Conservation (phyloP, 1,140 invertebrate genomes). For the Pachypeltis micranthus region DNA sequence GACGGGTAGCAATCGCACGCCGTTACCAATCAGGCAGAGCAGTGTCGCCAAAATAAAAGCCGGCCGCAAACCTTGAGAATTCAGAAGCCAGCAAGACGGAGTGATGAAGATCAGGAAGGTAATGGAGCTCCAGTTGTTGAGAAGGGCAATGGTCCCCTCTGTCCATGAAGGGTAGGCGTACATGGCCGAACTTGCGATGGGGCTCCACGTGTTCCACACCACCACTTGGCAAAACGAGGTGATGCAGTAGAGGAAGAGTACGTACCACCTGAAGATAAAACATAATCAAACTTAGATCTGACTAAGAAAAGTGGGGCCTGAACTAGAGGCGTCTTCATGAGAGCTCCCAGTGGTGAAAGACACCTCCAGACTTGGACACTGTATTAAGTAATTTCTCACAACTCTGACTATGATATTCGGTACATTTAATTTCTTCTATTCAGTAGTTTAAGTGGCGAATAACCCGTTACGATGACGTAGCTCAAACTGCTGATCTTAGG, state of each 20-base stretch:
- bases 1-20: slow-evolving; percentile 28
- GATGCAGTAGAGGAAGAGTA: slow-evolving; percentile 12
- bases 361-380: too few relatives aligned
- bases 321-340: too few relatives aligned
- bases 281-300: too few relatives aligned
- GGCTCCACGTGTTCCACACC: slow-evolving; percentile 44
- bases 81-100: slow-evolving; percentile 37
- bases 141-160: slow-evolving; percentile 36
- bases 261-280: slow-evolving; percentile 11
- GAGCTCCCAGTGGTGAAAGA: too few relatives aligned
- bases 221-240: slow-evolving; percentile 18
- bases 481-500: too few relatives aligned
- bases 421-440: too few relatives aligned
- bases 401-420: too few relatives aligned
- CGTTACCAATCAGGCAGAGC: slow-evolving; percentile 29
- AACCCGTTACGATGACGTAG: too few relatives aligned
- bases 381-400: too few relatives aligned
- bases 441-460: too few relatives aligned
- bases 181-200: slow-evolving; percentile 37
- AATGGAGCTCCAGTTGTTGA: slow-evolving; percentile 42
- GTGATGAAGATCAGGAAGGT: slow-evolving; percentile 36
- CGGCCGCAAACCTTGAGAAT: slow-evolving; percentile 31
- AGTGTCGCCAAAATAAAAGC: slow-evolving; percentile 28
- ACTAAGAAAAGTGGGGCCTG: too few relatives aligned
- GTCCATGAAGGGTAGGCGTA: slow-evolving; percentile 39